Conservation (phyloP, 2,113 vertebrate species). For the Xenus cinereus region DNA sequence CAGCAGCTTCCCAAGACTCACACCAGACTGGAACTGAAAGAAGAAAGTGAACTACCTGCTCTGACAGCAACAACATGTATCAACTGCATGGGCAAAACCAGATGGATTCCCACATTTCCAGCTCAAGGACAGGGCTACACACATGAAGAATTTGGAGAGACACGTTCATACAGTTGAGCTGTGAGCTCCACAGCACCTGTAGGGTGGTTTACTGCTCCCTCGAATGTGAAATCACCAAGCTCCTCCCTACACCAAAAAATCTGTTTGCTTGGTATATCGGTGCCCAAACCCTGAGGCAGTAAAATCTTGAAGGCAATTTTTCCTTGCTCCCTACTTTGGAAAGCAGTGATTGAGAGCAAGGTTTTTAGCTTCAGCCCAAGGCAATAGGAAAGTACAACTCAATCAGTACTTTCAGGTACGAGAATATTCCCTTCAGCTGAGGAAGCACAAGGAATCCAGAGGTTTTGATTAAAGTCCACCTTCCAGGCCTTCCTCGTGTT, state of each 20-base stretch:
- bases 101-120: neutral
- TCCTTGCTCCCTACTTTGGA: neutral
- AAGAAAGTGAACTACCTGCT: accelerated
- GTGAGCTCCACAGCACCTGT: neutral
- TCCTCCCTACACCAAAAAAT: neutral
- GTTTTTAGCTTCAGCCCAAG: neutral
- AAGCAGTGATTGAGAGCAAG: neutral
- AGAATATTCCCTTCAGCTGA: neutral
- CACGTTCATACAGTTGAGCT: accelerated
- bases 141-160: neutral
- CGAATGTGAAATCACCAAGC: neutral
- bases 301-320: neutral
- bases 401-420: neutral
- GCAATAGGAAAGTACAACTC: neutral
- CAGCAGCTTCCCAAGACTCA: neutral
- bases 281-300: neutral
- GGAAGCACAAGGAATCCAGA: neutral
- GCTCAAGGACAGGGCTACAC: neutral
- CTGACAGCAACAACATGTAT: neutral
- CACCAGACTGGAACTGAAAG: neutral
- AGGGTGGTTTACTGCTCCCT: neutral
- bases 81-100: neutral
- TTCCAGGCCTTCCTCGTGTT: neutral
- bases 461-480: neutral
- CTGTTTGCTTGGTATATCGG: neutral